phyloP scores from a whole-genome alignment of 2,113 vertebrate genomes.

The Actinemys pallida region DNA sequence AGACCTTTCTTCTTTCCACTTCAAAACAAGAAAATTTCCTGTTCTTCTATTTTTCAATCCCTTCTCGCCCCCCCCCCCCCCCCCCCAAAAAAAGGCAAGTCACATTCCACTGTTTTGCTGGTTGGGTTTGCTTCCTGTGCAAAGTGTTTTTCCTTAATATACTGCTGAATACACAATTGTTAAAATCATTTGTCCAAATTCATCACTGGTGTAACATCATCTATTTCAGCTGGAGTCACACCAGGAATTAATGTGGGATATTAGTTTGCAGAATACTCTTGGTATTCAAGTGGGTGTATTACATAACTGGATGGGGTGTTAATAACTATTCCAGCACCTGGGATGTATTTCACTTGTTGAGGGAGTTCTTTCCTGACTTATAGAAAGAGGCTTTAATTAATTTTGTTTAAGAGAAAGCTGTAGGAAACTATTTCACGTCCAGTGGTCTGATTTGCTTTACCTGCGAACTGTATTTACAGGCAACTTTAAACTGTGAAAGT shows the following conservation, averaged over 20 bases:
- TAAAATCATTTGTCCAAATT: neutral
- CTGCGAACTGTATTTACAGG: neutral
- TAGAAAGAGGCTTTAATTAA: neutral
- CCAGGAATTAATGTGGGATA: slow-evolving; percentile 7
- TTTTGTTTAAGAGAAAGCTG: neutral
- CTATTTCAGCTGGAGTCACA: neutral
- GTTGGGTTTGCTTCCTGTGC: neutral
- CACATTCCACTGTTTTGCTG: neutral
- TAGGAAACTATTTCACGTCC: neutral
- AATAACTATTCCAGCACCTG: neutral
- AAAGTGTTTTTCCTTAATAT: neutral
- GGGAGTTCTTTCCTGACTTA: neutral
- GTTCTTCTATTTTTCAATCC: neutral
- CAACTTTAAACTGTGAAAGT: neutral
- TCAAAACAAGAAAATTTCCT: neutral
- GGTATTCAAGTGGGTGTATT: neutral
- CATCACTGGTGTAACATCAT: neutral
- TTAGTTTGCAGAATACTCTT: slow-evolving; percentile 29
- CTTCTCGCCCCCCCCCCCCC: neutral
- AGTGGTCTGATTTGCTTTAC: neutral
- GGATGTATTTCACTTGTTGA: neutral
- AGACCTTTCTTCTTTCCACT: neutral
- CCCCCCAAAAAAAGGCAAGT: neutral
- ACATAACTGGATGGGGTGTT: neutral
- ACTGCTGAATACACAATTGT: neutral